Percentiles rank a stretch among this genome's conserved stretches.
Conservation (phyloP, 1,140 invertebrate genomes). For the Fopius arisanus region DNA sequence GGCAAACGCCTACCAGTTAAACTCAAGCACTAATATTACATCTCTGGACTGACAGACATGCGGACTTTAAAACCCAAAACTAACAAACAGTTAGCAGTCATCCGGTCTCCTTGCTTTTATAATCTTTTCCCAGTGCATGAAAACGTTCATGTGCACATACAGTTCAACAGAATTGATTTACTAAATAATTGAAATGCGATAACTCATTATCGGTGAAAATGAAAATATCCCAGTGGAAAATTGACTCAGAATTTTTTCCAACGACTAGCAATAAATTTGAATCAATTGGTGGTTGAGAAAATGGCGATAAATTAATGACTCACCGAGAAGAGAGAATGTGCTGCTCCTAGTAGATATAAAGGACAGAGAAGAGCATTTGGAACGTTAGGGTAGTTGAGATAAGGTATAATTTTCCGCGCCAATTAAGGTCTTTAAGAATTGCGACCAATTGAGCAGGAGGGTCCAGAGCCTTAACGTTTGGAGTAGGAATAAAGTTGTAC, state of each 20-base stretch:
- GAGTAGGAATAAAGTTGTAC: constrained; percentile 55
- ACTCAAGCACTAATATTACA: constrained; percentile 65
- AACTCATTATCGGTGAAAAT: neutral
- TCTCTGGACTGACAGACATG: constrained; percentile 64
- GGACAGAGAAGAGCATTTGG: constrained; percentile 14
- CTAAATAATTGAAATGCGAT: neutral
- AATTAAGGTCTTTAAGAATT: constrained; percentile 68
- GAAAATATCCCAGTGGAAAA: no score
- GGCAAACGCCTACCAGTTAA: constrained; percentile 45
- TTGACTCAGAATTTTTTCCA: neutral
- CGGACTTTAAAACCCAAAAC: constrained; percentile 65
- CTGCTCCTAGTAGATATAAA: constrained; percentile 32
- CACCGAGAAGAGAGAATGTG: constrained; percentile 29
- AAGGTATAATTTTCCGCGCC: constrained; percentile 67
- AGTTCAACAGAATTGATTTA: neutral
- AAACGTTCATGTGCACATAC: neutral
- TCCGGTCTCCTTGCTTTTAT: constrained; percentile 58
- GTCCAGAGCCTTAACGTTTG: constrained; percentile 56
- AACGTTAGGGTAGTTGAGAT: constrained; percentile 53
- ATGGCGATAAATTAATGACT: constrained; percentile 22
- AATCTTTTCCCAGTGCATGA: neutral
- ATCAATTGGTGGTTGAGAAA: constrained; percentile 21
- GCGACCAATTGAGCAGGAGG: constrained; percentile 64
- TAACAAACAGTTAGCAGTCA: constrained; percentile 66
- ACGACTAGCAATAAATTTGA: constrained; percentile 7